phyloP scores from a whole-genome alignment of 2,888 invertebrate genomes.

The Sesia bembeciformis region DNA sequence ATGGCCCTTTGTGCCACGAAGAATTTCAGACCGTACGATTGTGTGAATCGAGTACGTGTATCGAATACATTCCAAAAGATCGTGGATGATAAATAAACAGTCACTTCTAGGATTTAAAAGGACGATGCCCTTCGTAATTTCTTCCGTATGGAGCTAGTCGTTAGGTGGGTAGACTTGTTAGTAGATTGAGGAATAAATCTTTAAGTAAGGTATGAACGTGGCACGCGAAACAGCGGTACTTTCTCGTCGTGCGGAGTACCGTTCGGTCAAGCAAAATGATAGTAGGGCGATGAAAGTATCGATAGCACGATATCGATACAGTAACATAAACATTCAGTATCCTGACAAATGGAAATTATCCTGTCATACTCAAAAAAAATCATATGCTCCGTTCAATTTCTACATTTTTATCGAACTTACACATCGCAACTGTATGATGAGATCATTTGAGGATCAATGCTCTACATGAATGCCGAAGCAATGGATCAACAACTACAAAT shows the following conservation, averaged over 20 bases:
- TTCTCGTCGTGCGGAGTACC: conserved; percentile 43
- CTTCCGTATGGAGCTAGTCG: background rate
- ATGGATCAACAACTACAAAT: conserved; percentile 50
- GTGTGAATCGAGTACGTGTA: conserved; percentile 68
- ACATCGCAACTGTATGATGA: conserved; percentile 32
- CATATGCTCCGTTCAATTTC: no score
- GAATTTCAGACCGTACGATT: conserved; percentile 57
- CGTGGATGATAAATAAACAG: conserved; percentile 53
- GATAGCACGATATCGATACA: conserved; percentile 9
- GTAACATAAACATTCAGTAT: no score
- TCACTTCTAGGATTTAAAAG: conserved; percentile 32
- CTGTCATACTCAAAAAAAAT: background rate
- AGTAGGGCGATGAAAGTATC: conserved; percentile 48
- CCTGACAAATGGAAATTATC: no score
- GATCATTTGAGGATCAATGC: conserved; percentile 69
- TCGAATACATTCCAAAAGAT: conserved; percentile 51
- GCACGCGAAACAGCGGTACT: conserved; percentile 53
- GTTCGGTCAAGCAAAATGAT: conserved; percentile 40
- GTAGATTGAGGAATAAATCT: background rate
- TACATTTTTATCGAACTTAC: background rate
- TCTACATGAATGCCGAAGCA: conserved; percentile 53
- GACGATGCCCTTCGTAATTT: conserved; percentile 42
- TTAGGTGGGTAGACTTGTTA: no score
- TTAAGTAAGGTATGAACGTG: conserved; percentile 17
- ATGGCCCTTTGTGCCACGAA: conserved; percentile 30